A percentile compares a stretch with the other conserved stretches of the same genome.
These are phyloP conservation scores for Apostichopus leukothele DNA, from an alignment of 53 echinoderm and acorn worm genomes.

Conservation along the genomic window DNA sequence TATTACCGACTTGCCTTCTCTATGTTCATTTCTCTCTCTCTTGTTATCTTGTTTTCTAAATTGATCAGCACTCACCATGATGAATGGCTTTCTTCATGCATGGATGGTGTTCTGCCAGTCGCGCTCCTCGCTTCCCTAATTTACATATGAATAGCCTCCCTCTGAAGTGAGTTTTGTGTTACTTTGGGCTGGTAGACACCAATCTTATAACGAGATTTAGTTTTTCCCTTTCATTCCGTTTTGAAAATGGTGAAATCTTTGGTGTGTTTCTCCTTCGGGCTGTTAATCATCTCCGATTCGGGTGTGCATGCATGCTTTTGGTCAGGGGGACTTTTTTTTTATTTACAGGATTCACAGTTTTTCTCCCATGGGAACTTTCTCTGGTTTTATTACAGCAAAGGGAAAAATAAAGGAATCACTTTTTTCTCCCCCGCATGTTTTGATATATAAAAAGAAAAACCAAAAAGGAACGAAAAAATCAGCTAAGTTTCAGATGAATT, in stretches of 20 bases:
- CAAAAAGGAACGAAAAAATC: neutral
- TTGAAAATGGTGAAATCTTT: constrained; percentile 33
- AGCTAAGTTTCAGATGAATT: constrained; percentile 19
- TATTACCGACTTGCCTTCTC: constrained; percentile 4
- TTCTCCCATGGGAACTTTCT: constrained; percentile 39
- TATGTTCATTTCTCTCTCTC: constrained; percentile 13
- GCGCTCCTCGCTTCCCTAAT: constrained; percentile 50
- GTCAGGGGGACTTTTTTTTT: constrained; percentile 29
- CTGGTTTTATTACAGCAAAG: constrained; percentile 45
- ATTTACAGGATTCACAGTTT: constrained; percentile 26
- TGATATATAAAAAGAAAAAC: neutral
- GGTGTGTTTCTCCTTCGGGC: constrained; percentile 50
- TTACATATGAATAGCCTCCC: constrained; percentile 52
- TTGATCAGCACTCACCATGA: constrained; percentile 38
- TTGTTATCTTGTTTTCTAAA: constrained; percentile 40
- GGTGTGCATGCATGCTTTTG: constrained; percentile 35
- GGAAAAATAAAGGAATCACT: constrained; percentile 42
- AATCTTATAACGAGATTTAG: constrained; percentile 51
- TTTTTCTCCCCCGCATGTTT: neutral
- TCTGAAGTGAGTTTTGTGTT: constrained; percentile 48
- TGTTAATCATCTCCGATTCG: constrained; percentile 40
- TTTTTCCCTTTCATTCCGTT: neutral
- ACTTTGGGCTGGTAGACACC: constrained; percentile 47
- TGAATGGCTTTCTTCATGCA: constrained; percentile 47
- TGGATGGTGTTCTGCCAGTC: constrained; percentile 34